phyloP scores from a whole-genome alignment of 1,140 invertebrate species.

The Spodoptera frugiperda region DNA sequence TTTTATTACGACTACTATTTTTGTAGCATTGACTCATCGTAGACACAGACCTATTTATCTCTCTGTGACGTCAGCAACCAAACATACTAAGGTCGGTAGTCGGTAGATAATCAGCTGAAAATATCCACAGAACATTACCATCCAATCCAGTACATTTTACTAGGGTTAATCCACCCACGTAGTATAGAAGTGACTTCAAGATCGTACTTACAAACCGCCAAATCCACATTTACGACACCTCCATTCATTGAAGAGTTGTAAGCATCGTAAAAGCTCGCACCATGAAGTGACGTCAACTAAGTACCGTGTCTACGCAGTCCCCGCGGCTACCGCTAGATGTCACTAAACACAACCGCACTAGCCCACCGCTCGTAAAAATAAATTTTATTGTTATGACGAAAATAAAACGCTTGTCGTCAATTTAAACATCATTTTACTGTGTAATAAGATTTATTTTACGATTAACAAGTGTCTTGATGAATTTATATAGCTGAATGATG shows the following conservation, averaged over 20 bases:
- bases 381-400: conserved; percentile 86
- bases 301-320: conserved; percentile 60
- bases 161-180: conserved; percentile 25
- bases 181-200: conserved; percentile 40
- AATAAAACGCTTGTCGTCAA: conserved; percentile 86
- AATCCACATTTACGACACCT: conserved; percentile 71
- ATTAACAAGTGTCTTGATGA: conserved; percentile 86
- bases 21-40: background rate
- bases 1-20: background rate
- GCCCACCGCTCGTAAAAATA: conserved; percentile 80
- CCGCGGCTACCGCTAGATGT: conserved; percentile 66
- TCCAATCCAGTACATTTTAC: conserved; percentile 9
- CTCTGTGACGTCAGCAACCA: background rate
- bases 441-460: conserved; percentile 86
- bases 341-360: conserved; percentile 63
- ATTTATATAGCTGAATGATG: conserved; percentile 84
- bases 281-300: conserved; percentile 68
- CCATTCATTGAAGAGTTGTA: conserved; percentile 71
- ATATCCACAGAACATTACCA: conserved; percentile 14
- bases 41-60: background rate
- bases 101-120: conserved; percentile 12
- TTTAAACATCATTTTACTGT: conserved; percentile 85
- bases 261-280: conserved; percentile 66
- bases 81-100: background rate
- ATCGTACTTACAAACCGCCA: conserved; percentile 55